Percentiles rank a stretch among this genome's conserved stretches.
Conservation (phyloP, 2,888 invertebrate genomes). For the Metallyticus violacea region DNA sequence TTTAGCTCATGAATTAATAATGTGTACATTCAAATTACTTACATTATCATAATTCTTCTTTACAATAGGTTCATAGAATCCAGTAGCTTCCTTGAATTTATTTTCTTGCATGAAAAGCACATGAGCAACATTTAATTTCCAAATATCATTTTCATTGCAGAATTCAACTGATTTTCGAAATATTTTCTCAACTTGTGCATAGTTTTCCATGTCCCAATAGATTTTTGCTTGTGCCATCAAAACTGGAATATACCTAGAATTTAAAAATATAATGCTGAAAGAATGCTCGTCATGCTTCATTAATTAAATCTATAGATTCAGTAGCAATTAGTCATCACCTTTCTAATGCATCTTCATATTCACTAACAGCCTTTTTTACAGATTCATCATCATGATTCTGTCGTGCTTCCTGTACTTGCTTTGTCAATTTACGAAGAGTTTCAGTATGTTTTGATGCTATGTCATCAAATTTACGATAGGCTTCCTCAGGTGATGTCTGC, state of each 20-base stretch:
- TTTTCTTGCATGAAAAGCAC: slow-evolving; percentile 99
- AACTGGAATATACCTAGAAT: slow-evolving; percentile 83
- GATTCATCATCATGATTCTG: slow-evolving; percentile 85
- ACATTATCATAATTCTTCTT: slow-evolving; percentile 89
- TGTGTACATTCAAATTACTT: slow-evolving; percentile 34
- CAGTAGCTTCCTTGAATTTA: slow-evolving; percentile 96
- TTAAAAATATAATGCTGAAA: background rate
- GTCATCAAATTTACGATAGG: slow-evolving; percentile 92
- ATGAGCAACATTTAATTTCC: slow-evolving; percentile 98
- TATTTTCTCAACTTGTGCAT: slow-evolving; percentile 92
- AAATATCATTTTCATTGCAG: slow-evolving; percentile 94
- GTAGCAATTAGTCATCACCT: slow-evolving; percentile 43
- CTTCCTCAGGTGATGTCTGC: slow-evolving; percentile 94
- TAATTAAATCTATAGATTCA: too few species aligned
- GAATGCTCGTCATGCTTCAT: background rate
- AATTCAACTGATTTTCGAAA: slow-evolving; percentile 97
- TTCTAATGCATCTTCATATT: slow-evolving; percentile 87
- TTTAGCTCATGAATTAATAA: background rate
- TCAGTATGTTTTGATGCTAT: slow-evolving; percentile 90
- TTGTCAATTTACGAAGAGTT: slow-evolving; percentile 83
- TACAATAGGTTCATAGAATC: slow-evolving; percentile 97
- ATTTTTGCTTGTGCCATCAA: slow-evolving; percentile 99
- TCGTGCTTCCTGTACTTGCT: slow-evolving; percentile 90
- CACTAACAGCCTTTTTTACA: slow-evolving; percentile 84
- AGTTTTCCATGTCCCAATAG: slow-evolving; percentile 96